phyloP scores from a whole-genome alignment of 2,797 vertebrate genomes.

The Sebastes iracundus region DNA sequence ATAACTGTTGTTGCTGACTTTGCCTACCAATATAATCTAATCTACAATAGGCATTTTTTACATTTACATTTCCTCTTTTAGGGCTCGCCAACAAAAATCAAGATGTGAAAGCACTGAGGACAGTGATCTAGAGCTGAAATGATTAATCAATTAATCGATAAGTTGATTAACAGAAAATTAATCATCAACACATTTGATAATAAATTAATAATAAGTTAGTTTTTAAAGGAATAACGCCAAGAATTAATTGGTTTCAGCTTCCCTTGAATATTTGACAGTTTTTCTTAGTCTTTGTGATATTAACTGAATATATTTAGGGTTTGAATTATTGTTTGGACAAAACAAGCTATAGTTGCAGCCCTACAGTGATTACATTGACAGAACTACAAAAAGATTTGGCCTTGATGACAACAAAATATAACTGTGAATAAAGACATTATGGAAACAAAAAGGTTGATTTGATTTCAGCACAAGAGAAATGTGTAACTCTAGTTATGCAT shows the following conservation, averaged over 20 bases:
- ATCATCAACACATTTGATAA: not conserved
- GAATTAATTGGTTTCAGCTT: not conserved
- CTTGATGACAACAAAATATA: not conserved
- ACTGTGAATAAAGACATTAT: not conserved
- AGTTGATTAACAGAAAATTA: rapidly evolving
- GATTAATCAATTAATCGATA: not conserved
- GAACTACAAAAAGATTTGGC: not conserved
- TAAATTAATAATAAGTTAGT: not conserved
- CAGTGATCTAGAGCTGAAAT: too few relatives aligned
- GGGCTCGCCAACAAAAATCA: not conserved
- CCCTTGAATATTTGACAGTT: not conserved
- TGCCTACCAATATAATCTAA: not conserved
- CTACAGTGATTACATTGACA: not conserved
- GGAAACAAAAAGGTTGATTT: too few relatives aligned
- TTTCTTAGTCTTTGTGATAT: not conserved
- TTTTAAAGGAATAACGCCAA: not conserved
- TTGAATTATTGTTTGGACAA: rapidly evolving
- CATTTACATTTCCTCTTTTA: not conserved
- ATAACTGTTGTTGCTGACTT: not conserved
- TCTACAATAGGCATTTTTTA: not conserved
- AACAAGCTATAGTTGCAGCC: not conserved
- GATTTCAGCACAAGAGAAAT: not conserved
- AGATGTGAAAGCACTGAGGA: not conserved
- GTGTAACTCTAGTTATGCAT: not conserved
- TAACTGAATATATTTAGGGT: not conserved